A percentile compares a stretch with the other conserved stretches of the same genome.
These are phyloP conservation scores for Neotragus moschatus DNA, from an alignment of 2,113 vertebrate species.

Conservation along the genomic window DNA sequence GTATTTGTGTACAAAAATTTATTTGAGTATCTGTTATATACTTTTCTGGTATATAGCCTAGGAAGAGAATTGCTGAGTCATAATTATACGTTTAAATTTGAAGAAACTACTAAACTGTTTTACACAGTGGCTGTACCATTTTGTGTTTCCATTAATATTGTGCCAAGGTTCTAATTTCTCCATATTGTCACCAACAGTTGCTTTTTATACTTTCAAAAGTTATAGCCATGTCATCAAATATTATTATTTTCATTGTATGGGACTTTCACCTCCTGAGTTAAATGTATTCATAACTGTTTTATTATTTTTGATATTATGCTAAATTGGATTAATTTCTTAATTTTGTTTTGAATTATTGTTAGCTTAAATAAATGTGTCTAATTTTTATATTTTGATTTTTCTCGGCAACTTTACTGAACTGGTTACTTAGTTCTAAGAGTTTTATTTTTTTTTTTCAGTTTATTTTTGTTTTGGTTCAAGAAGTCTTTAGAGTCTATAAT, in stretches of 20 bases:
- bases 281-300: not conserved
- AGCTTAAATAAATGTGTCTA: not conserved
- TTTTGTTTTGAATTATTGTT: not conserved
- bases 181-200: not conserved
- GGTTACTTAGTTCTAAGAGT: not conserved
- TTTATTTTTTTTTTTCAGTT: not conserved
- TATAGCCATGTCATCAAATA: not conserved
- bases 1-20: not conserved
- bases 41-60: not conserved
- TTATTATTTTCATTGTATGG: not conserved
- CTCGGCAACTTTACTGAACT: not conserved
- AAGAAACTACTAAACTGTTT: not conserved
- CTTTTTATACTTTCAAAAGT: not conserved
- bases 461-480: not conserved
- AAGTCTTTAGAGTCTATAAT: not conserved
- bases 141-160: not conserved
- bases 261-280: not conserved
- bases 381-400: not conserved
- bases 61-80: not conserved
- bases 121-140: not conserved
- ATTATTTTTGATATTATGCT: not conserved
- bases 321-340: not conserved
- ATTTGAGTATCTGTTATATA: not conserved
- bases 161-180: not conserved
- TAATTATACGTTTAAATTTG: not conserved